These are phyloP conservation scores for Eubasilissa splendida DNA, from an alignment of 2,888 invertebrate genomes.

Conservation along the genomic window DNA sequence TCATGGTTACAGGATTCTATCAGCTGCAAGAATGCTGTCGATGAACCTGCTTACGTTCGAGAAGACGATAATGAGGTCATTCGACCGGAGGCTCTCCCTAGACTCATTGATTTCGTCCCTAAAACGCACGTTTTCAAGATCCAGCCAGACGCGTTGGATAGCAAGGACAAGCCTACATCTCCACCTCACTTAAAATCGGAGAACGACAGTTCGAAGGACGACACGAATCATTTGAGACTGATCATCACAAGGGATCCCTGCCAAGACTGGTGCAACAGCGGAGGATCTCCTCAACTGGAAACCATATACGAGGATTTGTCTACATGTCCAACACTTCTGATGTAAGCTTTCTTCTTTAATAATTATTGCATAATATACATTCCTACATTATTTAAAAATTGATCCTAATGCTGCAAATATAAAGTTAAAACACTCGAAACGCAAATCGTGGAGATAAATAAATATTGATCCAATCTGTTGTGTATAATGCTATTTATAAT, in stretches of 20 bases:
- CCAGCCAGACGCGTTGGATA: constrained; percentile 3
- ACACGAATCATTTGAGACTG: constrained; percentile 43
- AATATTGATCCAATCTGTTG: no score
- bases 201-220: constrained; percentile 57
- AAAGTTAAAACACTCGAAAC: no score
- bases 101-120: constrained; percentile 82
- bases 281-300: constrained; percentile 73
- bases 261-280: constrained; percentile 61
- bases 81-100: constrained; percentile 73
- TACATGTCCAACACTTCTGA: constrained; percentile 66
- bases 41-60: constrained; percentile 65
- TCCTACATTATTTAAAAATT: neutral
- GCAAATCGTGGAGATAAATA: neutral
- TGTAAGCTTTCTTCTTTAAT: constrained; percentile 59
- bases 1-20: constrained; percentile 70
- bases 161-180: constrained; percentile 20
- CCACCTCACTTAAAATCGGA: constrained; percentile 46
- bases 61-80: constrained; percentile 65
- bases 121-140: constrained; percentile 66
- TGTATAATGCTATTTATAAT: no score
- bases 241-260: constrained; percentile 58
- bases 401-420: no score
- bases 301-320: constrained; percentile 81
- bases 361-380: neutral
- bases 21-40: constrained; percentile 68